Evolutionary conservation across 2,113 vertebrate species (phyloP).

Genomic region (Pangasianodon hypophthalmus): DNA sequence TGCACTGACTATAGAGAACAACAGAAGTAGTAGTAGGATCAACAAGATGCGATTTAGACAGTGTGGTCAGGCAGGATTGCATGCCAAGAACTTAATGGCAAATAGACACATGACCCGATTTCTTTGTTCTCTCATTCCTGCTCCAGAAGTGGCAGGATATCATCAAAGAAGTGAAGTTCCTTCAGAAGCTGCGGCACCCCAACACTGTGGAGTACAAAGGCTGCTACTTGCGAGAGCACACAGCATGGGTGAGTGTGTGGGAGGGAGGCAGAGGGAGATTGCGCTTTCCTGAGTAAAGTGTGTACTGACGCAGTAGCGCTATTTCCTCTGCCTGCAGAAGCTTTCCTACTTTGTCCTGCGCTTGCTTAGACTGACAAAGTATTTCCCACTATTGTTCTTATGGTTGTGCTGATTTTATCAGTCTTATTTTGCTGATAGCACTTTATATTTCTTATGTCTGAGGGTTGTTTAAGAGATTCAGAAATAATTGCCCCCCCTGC

Average conservation of each 20-base stretch:
- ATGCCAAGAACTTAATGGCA: background rate
- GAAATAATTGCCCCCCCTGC: background rate
- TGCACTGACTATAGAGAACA: background rate
- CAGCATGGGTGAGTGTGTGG: constrained; percentile 84
- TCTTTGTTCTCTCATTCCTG: constrained; percentile 33
- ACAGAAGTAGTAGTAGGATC: background rate
- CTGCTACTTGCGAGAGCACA: constrained; percentile 92
- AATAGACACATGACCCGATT: background rate
- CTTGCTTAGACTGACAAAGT: background rate
- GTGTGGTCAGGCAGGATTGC: background rate
- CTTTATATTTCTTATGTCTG: background rate
- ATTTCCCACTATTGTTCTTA: constrained; percentile 27
- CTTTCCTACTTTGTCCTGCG: background rate
- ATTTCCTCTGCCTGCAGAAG: constrained; percentile 31
- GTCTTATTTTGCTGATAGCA: background rate
- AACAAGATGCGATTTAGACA: background rate
- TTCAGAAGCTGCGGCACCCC: constrained; percentile 89
- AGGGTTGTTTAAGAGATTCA: background rate
- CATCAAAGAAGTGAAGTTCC: constrained; percentile 92
- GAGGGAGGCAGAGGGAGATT: constrained; percentile 6
- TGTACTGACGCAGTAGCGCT: constrained; percentile 39
- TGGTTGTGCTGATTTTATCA: background rate
- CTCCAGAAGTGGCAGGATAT: constrained; percentile 93
- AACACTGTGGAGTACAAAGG: constrained; percentile 92
- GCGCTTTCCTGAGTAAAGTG: constrained; percentile 1